These are phyloP conservation scores for Cyprinodon diabolis DNA, from an alignment of 2,797 vertebrate species.

Conservation along the genomic window DNA sequence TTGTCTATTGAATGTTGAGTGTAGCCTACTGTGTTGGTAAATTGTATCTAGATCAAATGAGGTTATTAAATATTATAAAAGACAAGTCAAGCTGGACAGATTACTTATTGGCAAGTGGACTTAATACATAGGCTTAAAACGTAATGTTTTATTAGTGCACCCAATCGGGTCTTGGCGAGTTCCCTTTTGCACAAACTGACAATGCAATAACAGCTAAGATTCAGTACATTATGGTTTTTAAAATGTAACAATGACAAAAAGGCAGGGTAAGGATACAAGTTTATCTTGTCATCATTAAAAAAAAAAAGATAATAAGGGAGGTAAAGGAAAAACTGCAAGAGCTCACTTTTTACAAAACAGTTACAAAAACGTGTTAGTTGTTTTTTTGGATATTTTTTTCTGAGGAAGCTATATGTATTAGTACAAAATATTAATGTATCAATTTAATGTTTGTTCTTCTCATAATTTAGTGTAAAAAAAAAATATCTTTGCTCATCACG, in stretches of 20 bases:
- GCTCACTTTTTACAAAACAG: background rate
- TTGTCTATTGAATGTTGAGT: no score
- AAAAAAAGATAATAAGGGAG: no score
- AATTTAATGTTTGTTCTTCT: constrained; percentile 8
- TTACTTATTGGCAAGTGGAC: background rate
- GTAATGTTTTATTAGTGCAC: background rate
- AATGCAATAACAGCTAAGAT: background rate
- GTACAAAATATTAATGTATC: constrained; percentile 6
- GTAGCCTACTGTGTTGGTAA: background rate
- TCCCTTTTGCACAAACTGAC: background rate
- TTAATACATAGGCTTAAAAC: background rate
- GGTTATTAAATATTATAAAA: background rate
- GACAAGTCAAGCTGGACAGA: background rate
- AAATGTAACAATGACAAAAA: background rate
- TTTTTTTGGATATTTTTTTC: no score
- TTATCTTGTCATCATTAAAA: background rate
- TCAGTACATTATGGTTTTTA: background rate
- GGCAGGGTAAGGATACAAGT: background rate
- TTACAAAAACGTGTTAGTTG: no score
- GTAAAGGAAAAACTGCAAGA: background rate
- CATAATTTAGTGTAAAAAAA: constrained; percentile 27
- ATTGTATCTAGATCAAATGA: background rate
- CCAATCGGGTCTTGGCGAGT: background rate
- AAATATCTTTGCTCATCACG: constrained; percentile 27
- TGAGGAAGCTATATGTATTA: no score